phyloP scores from a whole-genome alignment of 1,140 invertebrate species.

The Halesus radiatus region DNA sequence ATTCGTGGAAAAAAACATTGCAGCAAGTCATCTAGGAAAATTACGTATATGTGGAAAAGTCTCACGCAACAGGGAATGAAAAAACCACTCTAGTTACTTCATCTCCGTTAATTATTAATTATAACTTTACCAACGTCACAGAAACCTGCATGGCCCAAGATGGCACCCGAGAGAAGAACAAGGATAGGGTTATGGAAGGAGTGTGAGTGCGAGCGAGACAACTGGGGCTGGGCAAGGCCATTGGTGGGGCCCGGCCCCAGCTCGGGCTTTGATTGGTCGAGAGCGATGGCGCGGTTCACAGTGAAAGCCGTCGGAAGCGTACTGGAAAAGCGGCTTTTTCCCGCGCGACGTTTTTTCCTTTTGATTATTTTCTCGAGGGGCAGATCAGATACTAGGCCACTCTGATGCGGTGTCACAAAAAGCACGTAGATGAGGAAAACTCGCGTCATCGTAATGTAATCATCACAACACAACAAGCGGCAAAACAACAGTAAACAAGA shows the following conservation, averaged over 20 bases:
- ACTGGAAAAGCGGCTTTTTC: conserved; percentile 24
- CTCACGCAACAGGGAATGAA: not conserved
- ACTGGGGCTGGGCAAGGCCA: conserved; percentile 5
- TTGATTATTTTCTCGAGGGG: too few relatives aligned
- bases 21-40: too few relatives aligned
- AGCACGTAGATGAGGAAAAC: too few relatives aligned
- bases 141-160: not conserved
- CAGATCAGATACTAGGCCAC: too few relatives aligned
- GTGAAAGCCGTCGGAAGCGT: conserved; percentile 15
- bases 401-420: too few relatives aligned
- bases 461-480: too few relatives aligned
- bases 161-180: not conserved
- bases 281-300: conserved; percentile 20
- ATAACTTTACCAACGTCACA: not conserved
- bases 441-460: too few relatives aligned
- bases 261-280: not conserved
- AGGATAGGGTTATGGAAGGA: not conserved
- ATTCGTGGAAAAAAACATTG: too few relatives aligned
- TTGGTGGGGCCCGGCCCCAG: conserved; percentile 12
- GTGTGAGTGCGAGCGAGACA: not conserved
- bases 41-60: not conserved
- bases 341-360: not conserved
- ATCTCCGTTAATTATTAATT: too few relatives aligned
- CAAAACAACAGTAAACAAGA: too few relatives aligned
- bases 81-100: not conserved